These are phyloP conservation scores for Gallinago jamesoni DNA, from an alignment of 2,113 vertebrate genomes.

Conservation along the genomic window DNA sequence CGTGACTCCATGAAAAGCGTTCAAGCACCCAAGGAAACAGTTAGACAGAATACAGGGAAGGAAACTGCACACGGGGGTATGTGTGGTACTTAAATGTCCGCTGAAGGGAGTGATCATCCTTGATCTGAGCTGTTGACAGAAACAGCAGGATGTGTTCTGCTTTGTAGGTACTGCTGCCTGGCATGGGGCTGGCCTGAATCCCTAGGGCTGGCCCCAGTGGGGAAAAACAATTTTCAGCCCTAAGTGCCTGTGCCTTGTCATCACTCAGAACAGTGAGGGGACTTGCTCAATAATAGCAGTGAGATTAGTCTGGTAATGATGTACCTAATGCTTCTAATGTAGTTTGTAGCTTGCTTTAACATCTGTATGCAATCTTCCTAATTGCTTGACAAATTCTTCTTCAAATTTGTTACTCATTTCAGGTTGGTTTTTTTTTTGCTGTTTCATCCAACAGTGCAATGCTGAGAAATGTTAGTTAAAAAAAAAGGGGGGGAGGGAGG, in stretches of 20 bases:
- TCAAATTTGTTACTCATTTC: not conserved
- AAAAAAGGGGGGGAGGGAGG: not conserved
- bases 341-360: not conserved
- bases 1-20: not conserved
- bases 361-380: not conserved
- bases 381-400: not conserved
- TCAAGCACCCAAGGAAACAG: not conserved
- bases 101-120: not conserved
- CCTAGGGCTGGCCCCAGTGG: not conserved
- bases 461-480: not conserved
- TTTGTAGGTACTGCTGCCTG: rapidly evolving
- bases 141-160: not conserved
- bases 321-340: not conserved
- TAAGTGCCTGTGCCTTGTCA: not conserved
- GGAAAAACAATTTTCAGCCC: not conserved
- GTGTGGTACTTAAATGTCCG: not conserved
- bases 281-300: not conserved
- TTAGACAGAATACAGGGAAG: not conserved
- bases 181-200: not conserved
- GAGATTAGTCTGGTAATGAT: not conserved
- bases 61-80: not conserved
- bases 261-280: not conserved
- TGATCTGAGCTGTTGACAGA: not conserved
- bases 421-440: no score
- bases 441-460: not conserved